Percentiles rank a stretch among this genome's conserved stretches.
Evolutionary conservation across 2,797 vertebrate genomes (phyloP).

Genomic region (Lepidocolaptes lacrymiger): DNA sequence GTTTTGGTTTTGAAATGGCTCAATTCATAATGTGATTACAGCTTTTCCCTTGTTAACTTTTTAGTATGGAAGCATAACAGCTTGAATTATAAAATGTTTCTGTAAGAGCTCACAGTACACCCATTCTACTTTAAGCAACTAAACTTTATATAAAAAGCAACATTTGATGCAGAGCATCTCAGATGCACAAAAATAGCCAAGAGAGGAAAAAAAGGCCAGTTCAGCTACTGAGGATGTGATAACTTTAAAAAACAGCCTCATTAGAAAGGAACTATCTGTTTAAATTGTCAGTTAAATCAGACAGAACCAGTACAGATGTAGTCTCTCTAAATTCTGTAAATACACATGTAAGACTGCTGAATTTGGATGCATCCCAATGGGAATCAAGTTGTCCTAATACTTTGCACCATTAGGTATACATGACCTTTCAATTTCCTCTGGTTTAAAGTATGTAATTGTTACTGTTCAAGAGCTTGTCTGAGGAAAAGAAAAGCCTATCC

Average conservation of each 20-base stretch:
- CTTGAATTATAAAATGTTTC: conserved; percentile 68
- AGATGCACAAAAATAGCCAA: conserved; percentile 34
- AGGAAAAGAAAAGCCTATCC: neutral
- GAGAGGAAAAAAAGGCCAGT: neutral
- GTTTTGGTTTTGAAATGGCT: conserved; percentile 55
- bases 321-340: conserved; percentile 12
- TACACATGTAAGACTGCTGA: neutral
- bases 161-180: conserved; percentile 44
- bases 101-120: conserved; percentile 45
- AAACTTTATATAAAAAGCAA: conserved; percentile 46
- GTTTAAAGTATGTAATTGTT: neutral
- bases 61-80: conserved; percentile 49
- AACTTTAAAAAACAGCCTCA: conserved; percentile 43
- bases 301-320: conserved; percentile 29
- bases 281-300: conserved; percentile 33
- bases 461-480: neutral
- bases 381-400: neutral
- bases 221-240: conserved; percentile 34
- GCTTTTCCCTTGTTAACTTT: conserved; percentile 65
- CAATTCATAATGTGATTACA: conserved; percentile 59
- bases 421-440: neutral
- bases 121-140: conserved; percentile 48
- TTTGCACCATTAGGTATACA: neutral
- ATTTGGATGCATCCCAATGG: neutral
- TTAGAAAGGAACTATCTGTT: conserved; percentile 33